Evolutionary conservation across 2,888 invertebrate genomes (phyloP).

Genomic region (Xestia ashworthii): DNA sequence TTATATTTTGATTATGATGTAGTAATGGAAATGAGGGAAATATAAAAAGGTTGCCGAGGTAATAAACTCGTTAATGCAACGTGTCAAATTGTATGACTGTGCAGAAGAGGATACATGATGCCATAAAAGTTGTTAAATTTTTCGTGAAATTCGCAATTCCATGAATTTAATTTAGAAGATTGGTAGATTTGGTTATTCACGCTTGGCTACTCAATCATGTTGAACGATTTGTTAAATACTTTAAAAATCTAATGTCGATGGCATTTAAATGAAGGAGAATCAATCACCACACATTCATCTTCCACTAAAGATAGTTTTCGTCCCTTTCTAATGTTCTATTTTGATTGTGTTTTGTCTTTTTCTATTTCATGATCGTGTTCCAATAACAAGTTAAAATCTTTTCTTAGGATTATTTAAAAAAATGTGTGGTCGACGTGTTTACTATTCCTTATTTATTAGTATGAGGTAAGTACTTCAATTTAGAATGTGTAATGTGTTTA

Average conservation of each 20-base stretch:
- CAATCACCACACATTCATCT: constrained; percentile 16
- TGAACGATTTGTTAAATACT: neutral
- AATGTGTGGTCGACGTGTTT: constrained; percentile 42
- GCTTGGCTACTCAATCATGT: neutral
- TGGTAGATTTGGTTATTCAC: neutral
- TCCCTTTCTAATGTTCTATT: constrained; percentile 29
- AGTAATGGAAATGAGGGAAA: constrained; percentile 6
- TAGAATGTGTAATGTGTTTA: constrained; percentile 6
- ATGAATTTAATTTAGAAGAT: neutral
- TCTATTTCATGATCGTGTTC: constrained; percentile 41
- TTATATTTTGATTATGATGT: constrained; percentile 4
- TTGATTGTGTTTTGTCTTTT: constrained; percentile 33
- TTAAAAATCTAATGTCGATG: neutral
- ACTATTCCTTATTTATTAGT: constrained; percentile 47
- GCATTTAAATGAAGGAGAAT: constrained; percentile 28
- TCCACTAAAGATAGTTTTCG: neutral
- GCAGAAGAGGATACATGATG: neutral
- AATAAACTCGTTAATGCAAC: neutral
- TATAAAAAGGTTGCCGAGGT: neutral
- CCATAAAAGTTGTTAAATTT: neutral
- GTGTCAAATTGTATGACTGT: neutral
- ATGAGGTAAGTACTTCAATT: constrained; percentile 25
- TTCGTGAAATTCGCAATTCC: neutral
- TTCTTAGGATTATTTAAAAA: constrained; percentile 39
- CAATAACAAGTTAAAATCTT: constrained; percentile 29